Evolutionary conservation across 2,113 vertebrate genomes (phyloP), one percentile per base, ranked within the genome.

Genomic region (Prochilodus magdalenae): DNA sequence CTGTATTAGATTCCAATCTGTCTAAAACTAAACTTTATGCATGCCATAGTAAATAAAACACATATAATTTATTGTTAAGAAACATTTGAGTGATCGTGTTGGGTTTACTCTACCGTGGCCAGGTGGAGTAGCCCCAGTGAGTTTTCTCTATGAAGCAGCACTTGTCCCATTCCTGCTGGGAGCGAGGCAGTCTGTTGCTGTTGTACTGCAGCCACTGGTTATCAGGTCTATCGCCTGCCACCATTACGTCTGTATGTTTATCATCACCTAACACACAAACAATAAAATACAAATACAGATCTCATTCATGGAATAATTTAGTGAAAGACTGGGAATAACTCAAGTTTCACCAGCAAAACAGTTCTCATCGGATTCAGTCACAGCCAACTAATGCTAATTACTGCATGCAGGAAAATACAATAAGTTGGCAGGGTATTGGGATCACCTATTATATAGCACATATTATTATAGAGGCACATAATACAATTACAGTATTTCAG

Each of bases 71-170:
- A 36, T 6, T 36, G 33, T 36, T 36, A 36, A 36, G 3, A 6
- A 36, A 22, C 26, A 47, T 57, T 1, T 36, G 33, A 36, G 33
- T 36, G 6, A 36, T 36, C 8, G 40, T 44, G 1, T 26, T 30
- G 18, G 5, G 44, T 66, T 18, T 18, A 11, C 14, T 70, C 16
- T 92, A 99, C 98, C 88, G 94, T 83, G 98, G 98, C 98, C 98
- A 99, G 49, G 92, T 93, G 40, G 97, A 98, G 87, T 98, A 99
- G 8, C 98, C 98, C 98, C 98, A 99, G 85, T 99, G 97, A 0
- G 98, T 99, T 88, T 99, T 99, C 83, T 99, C 97, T 89, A 99
- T 96, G 88, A 99, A 99, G 70, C 88, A 93, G 85, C 94, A 95
- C 0, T 89, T 85, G 30, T 98, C 95, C 98, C 98, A 99, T 47